Evolutionary conservation across 1,140 invertebrate species (phyloP).

Genomic region (Cherax destructor): DNA sequence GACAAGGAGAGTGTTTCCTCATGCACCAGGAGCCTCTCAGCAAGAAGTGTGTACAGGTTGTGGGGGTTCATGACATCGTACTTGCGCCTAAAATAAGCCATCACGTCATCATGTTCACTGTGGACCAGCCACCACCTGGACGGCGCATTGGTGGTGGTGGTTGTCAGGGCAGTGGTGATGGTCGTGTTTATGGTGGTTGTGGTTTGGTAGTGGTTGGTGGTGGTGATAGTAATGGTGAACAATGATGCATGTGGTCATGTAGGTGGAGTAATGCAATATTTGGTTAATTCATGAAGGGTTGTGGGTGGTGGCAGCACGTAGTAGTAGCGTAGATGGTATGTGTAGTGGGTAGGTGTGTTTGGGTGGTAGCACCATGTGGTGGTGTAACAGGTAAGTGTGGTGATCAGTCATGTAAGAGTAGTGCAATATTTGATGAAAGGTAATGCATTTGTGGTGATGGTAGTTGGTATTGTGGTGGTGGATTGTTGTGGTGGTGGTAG

Average conservation of each 20-base stretch:
- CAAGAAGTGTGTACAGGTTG: slow-evolving; percentile 97
- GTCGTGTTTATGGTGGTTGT: too few species aligned
- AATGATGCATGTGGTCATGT: too few species aligned
- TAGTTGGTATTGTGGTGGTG: slow-evolving; percentile 27
- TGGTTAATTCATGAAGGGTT: too few species aligned
- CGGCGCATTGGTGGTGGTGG: slow-evolving; percentile 22
- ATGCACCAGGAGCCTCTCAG: slow-evolving; percentile 92
- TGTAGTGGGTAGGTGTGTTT: too few species aligned
- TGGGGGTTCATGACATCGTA: slow-evolving; percentile 99
- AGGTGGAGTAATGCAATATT: too few species aligned
- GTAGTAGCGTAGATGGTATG: too few species aligned
- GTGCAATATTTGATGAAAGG: neutral
- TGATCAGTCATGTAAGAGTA: too few species aligned
- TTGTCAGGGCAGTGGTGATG: neutral
- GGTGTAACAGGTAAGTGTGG: too few species aligned
- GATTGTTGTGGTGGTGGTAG: slow-evolving; percentile 45
- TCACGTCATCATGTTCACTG: slow-evolving; percentile 62
- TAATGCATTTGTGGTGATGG: neutral
- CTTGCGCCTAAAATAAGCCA: slow-evolving; percentile 85
- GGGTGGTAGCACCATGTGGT: too few species aligned
- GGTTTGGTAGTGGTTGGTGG: too few species aligned
- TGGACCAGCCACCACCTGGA: slow-evolving; percentile 61
- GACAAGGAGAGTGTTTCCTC: slow-evolving; percentile 92
- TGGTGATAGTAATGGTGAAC: neutral
- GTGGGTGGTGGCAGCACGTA: too few species aligned